Evolutionary conservation across 2,797 vertebrate species (phyloP).

Genomic region (Acomys russatus): DNA sequence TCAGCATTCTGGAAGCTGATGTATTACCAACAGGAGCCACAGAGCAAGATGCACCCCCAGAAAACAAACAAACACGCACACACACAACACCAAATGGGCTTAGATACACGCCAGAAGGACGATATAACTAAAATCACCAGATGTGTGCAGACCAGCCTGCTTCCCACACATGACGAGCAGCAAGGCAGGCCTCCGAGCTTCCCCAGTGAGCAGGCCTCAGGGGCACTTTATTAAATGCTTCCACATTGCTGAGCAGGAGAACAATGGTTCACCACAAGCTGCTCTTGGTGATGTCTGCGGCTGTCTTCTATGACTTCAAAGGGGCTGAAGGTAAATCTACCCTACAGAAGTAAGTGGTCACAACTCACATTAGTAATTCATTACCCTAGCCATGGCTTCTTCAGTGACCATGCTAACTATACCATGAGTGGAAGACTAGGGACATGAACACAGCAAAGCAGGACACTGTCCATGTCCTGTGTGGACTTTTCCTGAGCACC

Average conservation of each 20-base stretch:
- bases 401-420: neutral
- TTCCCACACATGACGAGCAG: neutral
- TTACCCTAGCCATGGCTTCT: neutral
- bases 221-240: neutral
- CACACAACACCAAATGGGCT: neutral
- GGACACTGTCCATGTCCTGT: neutral
- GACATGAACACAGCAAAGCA: neutral
- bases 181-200: neutral
- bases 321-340: neutral
- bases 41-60: neutral
- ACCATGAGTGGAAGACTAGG: neutral
- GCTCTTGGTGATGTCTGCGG: neutral
- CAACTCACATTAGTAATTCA: neutral
- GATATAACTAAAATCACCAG: neutral
- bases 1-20: neutral
- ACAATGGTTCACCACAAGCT: neutral
- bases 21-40: neutral
- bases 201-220: neutral
- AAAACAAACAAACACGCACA: neutral
- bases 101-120: neutral
- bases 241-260: neutral
- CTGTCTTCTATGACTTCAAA: neutral
- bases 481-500: constrained; percentile 17
- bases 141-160: neutral
- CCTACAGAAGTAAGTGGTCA: neutral